Evolutionary conservation across 2,888 invertebrate species (phyloP).

Genomic region (Schizotus pectinicornis): DNA sequence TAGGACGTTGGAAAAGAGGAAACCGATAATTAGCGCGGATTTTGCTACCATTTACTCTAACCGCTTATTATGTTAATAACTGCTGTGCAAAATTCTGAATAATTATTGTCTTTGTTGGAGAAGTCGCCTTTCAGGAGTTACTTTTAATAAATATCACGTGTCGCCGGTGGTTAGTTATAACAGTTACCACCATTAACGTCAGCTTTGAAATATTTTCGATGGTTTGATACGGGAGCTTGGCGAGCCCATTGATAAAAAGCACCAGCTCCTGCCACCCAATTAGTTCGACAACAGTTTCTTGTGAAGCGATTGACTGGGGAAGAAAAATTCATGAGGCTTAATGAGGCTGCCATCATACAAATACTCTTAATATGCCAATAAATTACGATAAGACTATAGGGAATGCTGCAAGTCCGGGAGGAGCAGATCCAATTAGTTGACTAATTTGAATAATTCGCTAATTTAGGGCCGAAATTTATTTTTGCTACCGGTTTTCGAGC

Average conservation of each 20-base stretch:
- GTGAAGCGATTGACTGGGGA: conserved; percentile 21
- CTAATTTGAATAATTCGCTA: conserved; percentile 43
- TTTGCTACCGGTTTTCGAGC: conserved; percentile 40
- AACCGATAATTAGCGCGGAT: conserved; percentile 9
- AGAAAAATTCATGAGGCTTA: conserved; percentile 30
- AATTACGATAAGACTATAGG: conserved; percentile 34
- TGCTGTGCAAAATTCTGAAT: not conserved
- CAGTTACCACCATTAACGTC: not conserved
- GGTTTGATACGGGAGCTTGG: not conserved
- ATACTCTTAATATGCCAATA: conserved; percentile 34
- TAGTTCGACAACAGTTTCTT: conserved; percentile 32
- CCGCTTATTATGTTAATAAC: conserved; percentile 1
- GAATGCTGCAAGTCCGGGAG: conserved; percentile 25
- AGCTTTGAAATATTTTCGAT: not conserved
- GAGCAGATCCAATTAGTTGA: conserved; percentile 36
- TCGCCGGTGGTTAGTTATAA: not conserved
- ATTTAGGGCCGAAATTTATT: conserved; percentile 36
- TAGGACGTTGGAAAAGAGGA: conserved; percentile 11
- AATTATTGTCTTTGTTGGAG: too few relatives aligned
- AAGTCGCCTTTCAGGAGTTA: too few relatives aligned
- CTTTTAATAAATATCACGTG: too few relatives aligned
- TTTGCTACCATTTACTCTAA: conserved; percentile 1
- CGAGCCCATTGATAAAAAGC: conserved; percentile 16
- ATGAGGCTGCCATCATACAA: conserved; percentile 31
- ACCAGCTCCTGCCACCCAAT: conserved; percentile 31